These are phyloP conservation scores for Parazoanthus darwini DNA, from an alignment of 92 coral and sea anemone genomes.

Conservation along the genomic window DNA sequence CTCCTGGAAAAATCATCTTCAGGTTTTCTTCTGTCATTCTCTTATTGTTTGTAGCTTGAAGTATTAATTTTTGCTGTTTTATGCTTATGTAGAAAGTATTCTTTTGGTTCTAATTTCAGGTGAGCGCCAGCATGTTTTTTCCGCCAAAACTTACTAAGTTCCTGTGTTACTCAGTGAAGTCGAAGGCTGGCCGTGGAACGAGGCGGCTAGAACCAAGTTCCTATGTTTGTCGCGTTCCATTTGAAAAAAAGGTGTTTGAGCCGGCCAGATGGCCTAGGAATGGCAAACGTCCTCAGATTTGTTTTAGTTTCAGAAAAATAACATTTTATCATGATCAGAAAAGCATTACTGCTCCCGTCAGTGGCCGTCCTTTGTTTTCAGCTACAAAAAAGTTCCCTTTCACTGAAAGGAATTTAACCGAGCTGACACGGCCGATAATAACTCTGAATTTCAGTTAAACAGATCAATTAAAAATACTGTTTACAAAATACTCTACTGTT, in stretches of 20 bases:
- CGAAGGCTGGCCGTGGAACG: too few relatives aligned
- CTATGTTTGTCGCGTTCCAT: background rate
- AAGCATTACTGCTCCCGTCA: background rate
- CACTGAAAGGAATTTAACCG: constrained; percentile 4
- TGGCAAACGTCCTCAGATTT: background rate
- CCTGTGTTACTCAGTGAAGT: too few relatives aligned
- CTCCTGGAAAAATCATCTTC: too few relatives aligned
- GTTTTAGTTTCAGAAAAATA: background rate
- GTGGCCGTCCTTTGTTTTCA: background rate
- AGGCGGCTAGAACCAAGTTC: too few relatives aligned
- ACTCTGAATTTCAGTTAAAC: background rate
- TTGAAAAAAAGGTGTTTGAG: constrained; percentile 25
- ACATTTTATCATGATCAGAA: background rate
- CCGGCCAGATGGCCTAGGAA: constrained; percentile 23
- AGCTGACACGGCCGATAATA: background rate
- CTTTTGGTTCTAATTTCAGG: background rate
- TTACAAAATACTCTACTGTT: background rate
- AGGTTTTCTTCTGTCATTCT: too few relatives aligned
- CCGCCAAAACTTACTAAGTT: background rate
- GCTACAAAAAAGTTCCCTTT: constrained; percentile 6
- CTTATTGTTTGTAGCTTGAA: too few relatives aligned
- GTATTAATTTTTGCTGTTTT: too few relatives aligned
- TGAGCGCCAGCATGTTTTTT: background rate
- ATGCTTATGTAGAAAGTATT: too few relatives aligned
- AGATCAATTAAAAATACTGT: background rate